Conservation (phyloP, 2,797 vertebrate species). For the Anolis apletophallus region DNA sequence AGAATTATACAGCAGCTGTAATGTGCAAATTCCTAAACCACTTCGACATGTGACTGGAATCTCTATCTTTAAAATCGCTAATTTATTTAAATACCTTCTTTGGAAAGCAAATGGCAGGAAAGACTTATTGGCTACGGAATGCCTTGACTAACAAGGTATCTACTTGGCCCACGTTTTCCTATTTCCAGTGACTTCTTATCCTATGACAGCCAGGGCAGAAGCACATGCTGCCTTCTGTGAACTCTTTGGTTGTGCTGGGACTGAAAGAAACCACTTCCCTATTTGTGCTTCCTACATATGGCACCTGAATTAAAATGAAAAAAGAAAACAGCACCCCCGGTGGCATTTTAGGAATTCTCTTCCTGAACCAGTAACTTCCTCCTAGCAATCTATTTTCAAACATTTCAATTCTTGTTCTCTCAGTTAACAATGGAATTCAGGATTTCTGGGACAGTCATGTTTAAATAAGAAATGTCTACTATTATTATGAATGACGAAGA, state of each 20-base stretch:
- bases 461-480: background rate
- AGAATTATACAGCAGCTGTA: conserved; percentile 66
- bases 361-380: conserved; percentile 7
- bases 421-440: background rate
- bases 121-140: conserved; percentile 30
- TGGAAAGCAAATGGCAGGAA: conserved; percentile 36
- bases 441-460: background rate
- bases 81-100: conserved; percentile 70
- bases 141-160: conserved; percentile 3
- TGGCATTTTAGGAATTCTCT: conserved; percentile 46
- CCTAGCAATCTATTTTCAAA: background rate
- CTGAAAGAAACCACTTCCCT: conserved; percentile 74
- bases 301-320: conserved; percentile 47
- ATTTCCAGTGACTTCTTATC: conserved; percentile 49
- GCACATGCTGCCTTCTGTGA: conserved; percentile 56
- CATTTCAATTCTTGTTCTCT: conserved; percentile 10
- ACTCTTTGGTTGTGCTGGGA: conserved; percentile 69
- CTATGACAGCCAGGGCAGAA: conserved; percentile 53
- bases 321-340: conserved; percentile 66
- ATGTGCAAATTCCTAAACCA: conserved; percentile 51
- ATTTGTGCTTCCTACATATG: conserved; percentile 67
- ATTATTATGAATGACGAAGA: background rate
- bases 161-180: conserved; percentile 36
- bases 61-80: conserved; percentile 58
- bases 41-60: conserved; percentile 54